phyloP scores from a whole-genome alignment of 2,888 invertebrate genomes.

The Pseudococcus longispinus region DNA sequence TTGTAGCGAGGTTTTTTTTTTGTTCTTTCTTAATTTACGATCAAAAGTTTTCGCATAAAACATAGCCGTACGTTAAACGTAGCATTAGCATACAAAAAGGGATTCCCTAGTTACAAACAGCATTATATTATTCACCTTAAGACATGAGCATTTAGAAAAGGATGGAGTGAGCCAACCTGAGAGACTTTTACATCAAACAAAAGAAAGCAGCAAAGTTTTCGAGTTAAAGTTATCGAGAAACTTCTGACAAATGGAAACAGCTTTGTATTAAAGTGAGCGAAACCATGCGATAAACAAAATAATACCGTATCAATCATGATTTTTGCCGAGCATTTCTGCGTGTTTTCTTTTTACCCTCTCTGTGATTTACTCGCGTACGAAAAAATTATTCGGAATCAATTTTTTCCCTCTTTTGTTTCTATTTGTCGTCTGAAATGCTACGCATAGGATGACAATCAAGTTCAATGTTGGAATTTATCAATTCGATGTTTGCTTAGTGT shows the following conservation, averaged over 20 bases:
- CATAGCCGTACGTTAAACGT: slow-evolving; percentile 34
- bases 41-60: slow-evolving; percentile 46
- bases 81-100: slow-evolving; percentile 43
- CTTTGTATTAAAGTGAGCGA: slow-evolving; percentile 35
- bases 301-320: slow-evolving; percentile 40
- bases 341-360: not conserved
- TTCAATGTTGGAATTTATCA: not conserved
- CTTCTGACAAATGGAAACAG: slow-evolving; percentile 45
- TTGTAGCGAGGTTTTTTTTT: slow-evolving; percentile 44
- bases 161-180: slow-evolving; percentile 6
- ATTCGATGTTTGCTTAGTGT: not conserved
- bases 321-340: not conserved
- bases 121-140: slow-evolving; percentile 45
- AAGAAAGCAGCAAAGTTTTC: slow-evolving; percentile 33
- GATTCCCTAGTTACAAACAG: slow-evolving; percentile 46
- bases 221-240: slow-evolving; percentile 41
- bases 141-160: slow-evolving; percentile 39
- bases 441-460: not conserved
- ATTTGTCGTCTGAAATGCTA: not conserved
- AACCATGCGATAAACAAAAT: slow-evolving; percentile 44
- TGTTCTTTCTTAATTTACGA: slow-evolving; percentile 32
- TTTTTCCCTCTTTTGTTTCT: not conserved
- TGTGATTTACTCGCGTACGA: not conserved
- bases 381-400: not conserved
- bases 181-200: slow-evolving; percentile 45